Base-by-base conservation (phyloP, 1,140 invertebrate genomes). In the Penaeus indicus region DNA sequence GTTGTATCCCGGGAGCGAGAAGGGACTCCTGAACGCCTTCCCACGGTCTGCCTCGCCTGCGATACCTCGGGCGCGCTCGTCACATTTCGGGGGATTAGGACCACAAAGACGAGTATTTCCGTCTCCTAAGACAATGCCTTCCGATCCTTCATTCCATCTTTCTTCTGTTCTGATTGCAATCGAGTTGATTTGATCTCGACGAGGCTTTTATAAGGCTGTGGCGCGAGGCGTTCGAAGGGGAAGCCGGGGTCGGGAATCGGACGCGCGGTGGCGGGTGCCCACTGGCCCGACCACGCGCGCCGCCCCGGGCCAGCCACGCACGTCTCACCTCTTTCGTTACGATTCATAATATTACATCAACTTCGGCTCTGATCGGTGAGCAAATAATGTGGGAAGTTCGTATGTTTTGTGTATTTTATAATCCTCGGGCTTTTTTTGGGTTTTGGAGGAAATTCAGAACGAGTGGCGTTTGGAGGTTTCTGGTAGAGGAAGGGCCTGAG, bases 251-350 rank as follows among this genome's bases (percentile, higher is more conserved):
- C 85, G 72, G 16, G 63, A 22, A 10, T 75, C 78, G 67, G 80
- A 88, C 64, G 27, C 32, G 62, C 0, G 21, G n/a, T 42, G 79
- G 86, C 86, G 86, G 81, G 86, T 88, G 86, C 80, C 86, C 86
- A 88, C 80, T 87, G 86, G 79, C 86, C 61, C 67, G 81, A 77
- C 86, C 86, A 88, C 86, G 86, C 86, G 86, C 86, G 64, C 86
- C 67, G 86, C 86, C 86, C n/a, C 80, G 60, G 86, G 86, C 79
- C 67, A 27, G 32, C 63, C 81, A 69, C 81, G 32, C 38, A 32
- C 78, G 38, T 64, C 64, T n/a, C n/a, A 60, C 67, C 77, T 78
- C 63, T 69, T 81, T 88, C 42, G 42, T 42, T 27, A 18, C 22
- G 22, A 32, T 82, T 82, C 61, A 27, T 54, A 54, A 54, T 54